Percentiles rank a stretch among this genome's conserved stretches.
Evolutionary conservation across 2,113 vertebrate genomes (phyloP).

Genomic region (Chloropsis hardwickii): DNA sequence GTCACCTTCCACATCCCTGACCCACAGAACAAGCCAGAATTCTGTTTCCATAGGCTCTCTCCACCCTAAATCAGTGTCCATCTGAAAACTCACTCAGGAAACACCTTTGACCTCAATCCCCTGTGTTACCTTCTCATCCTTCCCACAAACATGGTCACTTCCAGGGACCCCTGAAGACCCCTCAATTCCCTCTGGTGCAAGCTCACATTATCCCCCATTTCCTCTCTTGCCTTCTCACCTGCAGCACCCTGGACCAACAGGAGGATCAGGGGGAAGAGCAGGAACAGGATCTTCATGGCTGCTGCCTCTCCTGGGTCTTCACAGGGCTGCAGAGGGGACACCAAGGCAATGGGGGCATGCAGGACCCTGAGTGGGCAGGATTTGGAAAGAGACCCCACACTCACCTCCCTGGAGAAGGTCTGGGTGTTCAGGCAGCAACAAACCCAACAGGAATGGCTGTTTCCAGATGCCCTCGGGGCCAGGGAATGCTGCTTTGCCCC

Average conservation of each 20-base stretch:
- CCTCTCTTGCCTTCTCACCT: background rate
- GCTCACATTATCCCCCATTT: background rate
- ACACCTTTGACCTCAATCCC: accelerated
- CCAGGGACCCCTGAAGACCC: accelerated
- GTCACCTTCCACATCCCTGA: background rate
- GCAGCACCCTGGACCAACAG: background rate
- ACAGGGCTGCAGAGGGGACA: background rate
- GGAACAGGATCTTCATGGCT: constrained; percentile 12
- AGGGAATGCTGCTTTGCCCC: background rate
- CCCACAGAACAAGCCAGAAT: background rate
- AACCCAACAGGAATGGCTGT: background rate
- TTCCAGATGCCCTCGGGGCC: background rate
- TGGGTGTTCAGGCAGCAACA: background rate
- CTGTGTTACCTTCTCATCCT: no score
- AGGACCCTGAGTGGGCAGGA: background rate
- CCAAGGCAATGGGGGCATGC: background rate
- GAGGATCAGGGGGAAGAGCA: background rate
- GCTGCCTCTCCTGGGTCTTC: accelerated
- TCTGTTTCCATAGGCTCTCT: accelerated
- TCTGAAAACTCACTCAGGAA: accelerated
- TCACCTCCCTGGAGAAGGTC: background rate
- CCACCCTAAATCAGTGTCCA: background rate
- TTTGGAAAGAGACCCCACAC: background rate
- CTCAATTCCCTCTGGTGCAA: accelerated
- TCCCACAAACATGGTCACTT: accelerated